phyloP scores from a whole-genome alignment of 2,888 invertebrate species.

The Yponomeuta sedellus region DNA sequence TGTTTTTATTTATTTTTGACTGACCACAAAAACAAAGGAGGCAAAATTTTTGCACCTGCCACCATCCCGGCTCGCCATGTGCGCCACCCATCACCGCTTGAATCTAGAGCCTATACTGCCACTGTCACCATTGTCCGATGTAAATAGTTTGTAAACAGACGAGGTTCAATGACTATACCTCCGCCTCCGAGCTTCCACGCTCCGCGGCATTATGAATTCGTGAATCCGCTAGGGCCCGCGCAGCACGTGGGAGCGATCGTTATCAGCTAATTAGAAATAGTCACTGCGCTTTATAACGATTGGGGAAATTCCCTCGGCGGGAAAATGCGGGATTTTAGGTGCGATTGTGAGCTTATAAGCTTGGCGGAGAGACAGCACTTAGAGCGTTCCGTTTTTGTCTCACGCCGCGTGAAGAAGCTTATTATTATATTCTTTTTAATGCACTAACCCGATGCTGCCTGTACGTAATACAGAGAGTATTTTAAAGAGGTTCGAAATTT shows the following conservation, averaged over 20 bases:
- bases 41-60: too few species aligned
- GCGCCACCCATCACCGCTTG: too few species aligned
- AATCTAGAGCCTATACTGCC: too few species aligned
- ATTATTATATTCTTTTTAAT: too few species aligned
- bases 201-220: constrained; percentile 1
- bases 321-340: not conserved
- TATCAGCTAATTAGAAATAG: constrained; percentile 9
- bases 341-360: not conserved
- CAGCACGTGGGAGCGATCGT: constrained; percentile 5
- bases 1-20: too few species aligned
- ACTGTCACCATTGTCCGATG: not conserved
- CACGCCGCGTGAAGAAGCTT: too few species aligned
- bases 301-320: not conserved
- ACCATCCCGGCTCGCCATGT: too few species aligned
- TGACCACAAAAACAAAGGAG: too few species aligned
- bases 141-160: not conserved
- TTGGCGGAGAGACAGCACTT: not conserved
- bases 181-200: not conserved
- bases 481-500: too few species aligned
- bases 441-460: too few species aligned
- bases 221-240: not conserved
- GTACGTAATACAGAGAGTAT: too few species aligned
- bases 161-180: not conserved
- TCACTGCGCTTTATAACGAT: not conserved
- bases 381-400: too few species aligned